These are phyloP conservation scores for Chrysemys picta DNA, from an alignment of 2,113 vertebrate genomes.

Conservation along the genomic window DNA sequence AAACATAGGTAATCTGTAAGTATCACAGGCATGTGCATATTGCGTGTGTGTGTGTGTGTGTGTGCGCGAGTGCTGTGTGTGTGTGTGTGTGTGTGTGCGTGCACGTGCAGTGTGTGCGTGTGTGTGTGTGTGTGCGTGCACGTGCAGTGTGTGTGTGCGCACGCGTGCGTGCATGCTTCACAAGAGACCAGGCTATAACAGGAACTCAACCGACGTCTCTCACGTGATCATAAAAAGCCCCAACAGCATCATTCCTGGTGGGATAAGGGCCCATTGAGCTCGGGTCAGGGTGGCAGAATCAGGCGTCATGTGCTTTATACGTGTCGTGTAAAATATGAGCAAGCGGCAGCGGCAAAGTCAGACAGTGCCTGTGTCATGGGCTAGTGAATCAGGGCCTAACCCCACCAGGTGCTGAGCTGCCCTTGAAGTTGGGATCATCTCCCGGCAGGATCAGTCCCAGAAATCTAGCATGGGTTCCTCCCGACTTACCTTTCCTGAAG, in stretches of 20 bases:
- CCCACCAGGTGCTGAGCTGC: background rate
- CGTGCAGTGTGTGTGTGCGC: background rate
- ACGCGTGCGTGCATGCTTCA: background rate
- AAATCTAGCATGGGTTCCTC: background rate
- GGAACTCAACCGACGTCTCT: background rate
- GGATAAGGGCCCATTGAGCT: background rate
- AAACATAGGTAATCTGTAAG: constrained; percentile 15
- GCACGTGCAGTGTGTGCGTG: background rate
- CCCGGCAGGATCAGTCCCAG: background rate
- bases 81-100: background rate
- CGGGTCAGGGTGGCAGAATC: background rate
- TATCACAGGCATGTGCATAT: background rate
- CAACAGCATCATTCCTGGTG: background rate
- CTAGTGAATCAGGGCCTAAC: background rate
- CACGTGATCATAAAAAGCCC: background rate
- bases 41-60: background rate
- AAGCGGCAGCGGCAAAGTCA: background rate
- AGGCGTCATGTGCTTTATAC: background rate
- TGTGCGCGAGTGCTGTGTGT: accelerated
- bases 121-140: background rate
- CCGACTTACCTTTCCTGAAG: constrained; percentile 92
- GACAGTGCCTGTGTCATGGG: background rate
- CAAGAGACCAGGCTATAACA: background rate
- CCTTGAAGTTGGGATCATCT: accelerated
- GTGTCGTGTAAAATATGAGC: background rate